Evolutionary conservation across 1,140 invertebrate species (phyloP).

Genomic region (Caenorhabditis briggsae): DNA sequence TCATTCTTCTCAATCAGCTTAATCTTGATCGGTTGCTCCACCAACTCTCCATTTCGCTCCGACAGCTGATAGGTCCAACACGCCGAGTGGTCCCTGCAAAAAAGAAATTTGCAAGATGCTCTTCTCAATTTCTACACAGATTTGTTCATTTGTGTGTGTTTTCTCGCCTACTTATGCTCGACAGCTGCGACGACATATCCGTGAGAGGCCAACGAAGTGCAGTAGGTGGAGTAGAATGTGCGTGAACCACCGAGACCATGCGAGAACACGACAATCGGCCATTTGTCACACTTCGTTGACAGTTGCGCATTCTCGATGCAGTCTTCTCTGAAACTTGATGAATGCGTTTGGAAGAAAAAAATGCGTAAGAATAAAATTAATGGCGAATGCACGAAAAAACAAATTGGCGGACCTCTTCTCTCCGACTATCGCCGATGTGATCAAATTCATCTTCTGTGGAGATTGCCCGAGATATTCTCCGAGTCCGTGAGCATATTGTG

Average conservation of each 20-base stretch:
- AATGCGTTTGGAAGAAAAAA: neutral
- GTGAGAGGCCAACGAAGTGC: slow-evolving; percentile 82
- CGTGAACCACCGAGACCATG: slow-evolving; percentile 83
- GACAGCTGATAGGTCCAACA: slow-evolving; percentile 73
- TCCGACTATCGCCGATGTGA: slow-evolving; percentile 80
- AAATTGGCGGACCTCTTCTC: slow-evolving; percentile 62
- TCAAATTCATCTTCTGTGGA: slow-evolving; percentile 79
- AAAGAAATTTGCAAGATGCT: slow-evolving; percentile 40
- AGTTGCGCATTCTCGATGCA: slow-evolving; percentile 35
- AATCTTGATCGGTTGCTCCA: slow-evolving; percentile 68
- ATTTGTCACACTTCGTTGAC: slow-evolving; percentile 45
- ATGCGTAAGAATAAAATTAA: neutral
- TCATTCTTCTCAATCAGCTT: slow-evolving; percentile 54
- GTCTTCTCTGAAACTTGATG: slow-evolving; percentile 16
- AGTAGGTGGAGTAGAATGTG: slow-evolving; percentile 82
- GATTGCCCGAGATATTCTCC: slow-evolving; percentile 80
- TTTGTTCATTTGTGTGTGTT: neutral
- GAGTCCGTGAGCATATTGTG: slow-evolving; percentile 81
- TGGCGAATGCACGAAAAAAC: neutral
- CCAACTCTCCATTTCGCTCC: slow-evolving; percentile 68
- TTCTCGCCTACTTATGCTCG: slow-evolving; percentile 81
- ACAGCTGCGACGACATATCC: slow-evolving; percentile 83
- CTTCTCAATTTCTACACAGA: neutral
- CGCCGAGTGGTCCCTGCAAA: slow-evolving; percentile 71
- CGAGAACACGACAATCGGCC: slow-evolving; percentile 82